phyloP scores from a whole-genome alignment of 2,113 vertebrate species.

The Amblyornis subalaris region DNA sequence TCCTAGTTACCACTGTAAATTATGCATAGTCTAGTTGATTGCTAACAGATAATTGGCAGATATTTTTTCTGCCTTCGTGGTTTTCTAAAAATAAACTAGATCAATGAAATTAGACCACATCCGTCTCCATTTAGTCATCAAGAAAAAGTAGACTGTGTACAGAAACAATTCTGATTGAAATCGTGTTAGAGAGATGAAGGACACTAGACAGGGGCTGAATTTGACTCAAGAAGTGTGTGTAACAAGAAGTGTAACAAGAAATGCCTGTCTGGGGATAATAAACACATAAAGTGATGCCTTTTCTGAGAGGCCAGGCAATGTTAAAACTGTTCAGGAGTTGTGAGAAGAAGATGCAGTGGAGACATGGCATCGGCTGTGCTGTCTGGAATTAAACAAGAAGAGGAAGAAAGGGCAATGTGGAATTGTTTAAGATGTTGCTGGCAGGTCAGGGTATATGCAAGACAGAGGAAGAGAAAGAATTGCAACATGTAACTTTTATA shows the following conservation, averaged over 20 bases:
- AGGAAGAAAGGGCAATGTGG: background rate
- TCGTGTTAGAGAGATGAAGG: background rate
- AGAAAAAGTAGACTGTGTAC: background rate
- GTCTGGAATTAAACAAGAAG: background rate
- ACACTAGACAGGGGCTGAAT: background rate
- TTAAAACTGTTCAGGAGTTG: background rate
- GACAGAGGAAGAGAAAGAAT: background rate
- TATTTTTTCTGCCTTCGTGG: background rate
- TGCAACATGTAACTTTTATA: background rate
- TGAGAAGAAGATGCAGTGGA: background rate
- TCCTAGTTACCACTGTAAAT: background rate
- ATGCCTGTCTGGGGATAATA: background rate
- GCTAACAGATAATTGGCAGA: background rate
- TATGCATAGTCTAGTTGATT: background rate
- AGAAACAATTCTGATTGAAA: background rate
- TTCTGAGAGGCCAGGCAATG: background rate
- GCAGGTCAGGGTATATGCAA: background rate
- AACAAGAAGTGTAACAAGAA: background rate
- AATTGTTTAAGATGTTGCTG: background rate
- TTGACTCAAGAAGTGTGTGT: background rate
- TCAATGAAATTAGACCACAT: background rate
- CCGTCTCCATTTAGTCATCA: background rate
- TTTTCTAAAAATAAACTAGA: background rate
- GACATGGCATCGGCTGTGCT: background rate
- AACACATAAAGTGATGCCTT: background rate